These are phyloP conservation scores for Entosphenus tridentatus DNA, from an alignment of 2,113 vertebrate genomes.

Conservation along the genomic window DNA sequence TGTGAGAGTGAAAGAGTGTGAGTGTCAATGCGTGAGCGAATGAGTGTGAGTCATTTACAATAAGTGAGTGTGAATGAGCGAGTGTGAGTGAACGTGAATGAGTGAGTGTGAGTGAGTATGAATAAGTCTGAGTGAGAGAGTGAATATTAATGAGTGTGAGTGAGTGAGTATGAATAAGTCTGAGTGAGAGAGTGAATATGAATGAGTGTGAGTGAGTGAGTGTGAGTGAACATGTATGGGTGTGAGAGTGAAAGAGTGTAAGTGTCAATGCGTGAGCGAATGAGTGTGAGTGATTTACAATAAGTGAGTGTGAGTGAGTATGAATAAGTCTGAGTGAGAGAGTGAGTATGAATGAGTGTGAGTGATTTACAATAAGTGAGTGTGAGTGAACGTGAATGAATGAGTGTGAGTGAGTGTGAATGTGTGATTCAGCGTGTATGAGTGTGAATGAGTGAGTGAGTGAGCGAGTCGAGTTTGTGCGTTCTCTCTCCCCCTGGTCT, in stretches of 20 bases:
- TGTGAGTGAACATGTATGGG: not conserved
- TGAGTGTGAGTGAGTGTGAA: no score
- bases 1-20: no score
- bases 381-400: not conserved
- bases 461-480: no score
- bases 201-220: not conserved
- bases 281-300: not conserved
- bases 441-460: no score
- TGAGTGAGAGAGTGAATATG: not conserved
- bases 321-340: not conserved
- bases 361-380: not conserved
- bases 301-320: not conserved
- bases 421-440: no score
- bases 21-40: no score
- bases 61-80: no score
- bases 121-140: not conserved
- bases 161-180: not conserved
- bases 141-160: not conserved
- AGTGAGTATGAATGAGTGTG: not conserved
- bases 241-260: not conserved
- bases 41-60: no score
- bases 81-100: no score
- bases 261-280: not conserved
- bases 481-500: no score
- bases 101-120: not conserved